phyloP scores from a whole-genome alignment of 2,888 invertebrate species.

The Nomada ruficornis region DNA sequence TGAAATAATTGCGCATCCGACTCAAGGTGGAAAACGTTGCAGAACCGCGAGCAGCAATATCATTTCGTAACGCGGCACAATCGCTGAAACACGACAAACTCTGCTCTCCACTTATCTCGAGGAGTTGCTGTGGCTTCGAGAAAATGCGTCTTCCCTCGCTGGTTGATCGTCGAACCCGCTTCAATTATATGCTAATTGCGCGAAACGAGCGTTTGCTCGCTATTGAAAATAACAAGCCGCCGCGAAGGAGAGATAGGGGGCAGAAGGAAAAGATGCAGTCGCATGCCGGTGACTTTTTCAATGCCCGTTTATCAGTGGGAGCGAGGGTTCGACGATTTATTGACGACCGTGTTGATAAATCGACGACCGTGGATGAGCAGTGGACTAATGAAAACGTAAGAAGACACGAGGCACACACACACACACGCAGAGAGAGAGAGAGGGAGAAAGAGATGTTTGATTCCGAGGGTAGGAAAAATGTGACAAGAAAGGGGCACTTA shows the following conservation, averaged over 20 bases:
- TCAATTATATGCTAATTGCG: conserved; percentile 61
- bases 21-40: not conserved
- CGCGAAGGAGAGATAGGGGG: not conserved
- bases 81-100: conserved; percentile 23
- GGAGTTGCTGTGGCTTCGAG: conserved; percentile 7
- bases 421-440: not conserved
- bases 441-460: conserved; percentile 2
- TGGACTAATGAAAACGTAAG: not conserved
- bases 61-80: conserved; percentile 13
- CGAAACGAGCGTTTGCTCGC: conserved; percentile 42
- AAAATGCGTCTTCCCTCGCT: conserved; percentile 30
- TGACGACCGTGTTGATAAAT: conserved; percentile 53
- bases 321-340: conserved; percentile 67
- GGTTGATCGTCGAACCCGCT: conserved; percentile 47
- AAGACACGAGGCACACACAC: too few species aligned
- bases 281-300: conserved; percentile 59
- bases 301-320: conserved; percentile 52
- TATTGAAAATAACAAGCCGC: conserved; percentile 40
- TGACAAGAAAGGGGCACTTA: conserved; percentile 52
- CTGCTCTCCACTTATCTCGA: conserved; percentile 20
- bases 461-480: conserved; percentile 43
- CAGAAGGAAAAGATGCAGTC: conserved; percentile 34
- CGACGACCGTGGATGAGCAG: conserved; percentile 33
- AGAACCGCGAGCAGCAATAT: not conserved
- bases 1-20: conserved; percentile 11